Evolutionary conservation across 2,888 invertebrate species (phyloP).

Genomic region (Cephus pygmeus): DNA sequence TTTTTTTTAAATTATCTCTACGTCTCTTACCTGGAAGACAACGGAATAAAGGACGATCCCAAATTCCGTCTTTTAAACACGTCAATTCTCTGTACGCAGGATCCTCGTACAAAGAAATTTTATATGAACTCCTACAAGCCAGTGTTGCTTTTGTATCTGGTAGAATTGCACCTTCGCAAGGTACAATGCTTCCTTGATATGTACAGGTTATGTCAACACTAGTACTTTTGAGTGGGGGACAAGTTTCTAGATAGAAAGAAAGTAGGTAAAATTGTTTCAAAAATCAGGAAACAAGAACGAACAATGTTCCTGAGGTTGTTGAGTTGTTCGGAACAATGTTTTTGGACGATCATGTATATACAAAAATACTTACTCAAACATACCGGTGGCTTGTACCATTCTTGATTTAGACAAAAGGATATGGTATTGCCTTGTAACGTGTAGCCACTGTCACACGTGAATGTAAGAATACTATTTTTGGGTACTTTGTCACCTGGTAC

Average conservation of each 20-base stretch:
- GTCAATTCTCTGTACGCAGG: constrained; percentile 43
- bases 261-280: not conserved
- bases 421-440: constrained; percentile 39
- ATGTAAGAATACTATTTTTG: constrained; percentile 41
- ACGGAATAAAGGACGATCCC: constrained; percentile 41
- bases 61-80: constrained; percentile 40
- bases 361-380: constrained; percentile 37
- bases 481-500: constrained; percentile 43
- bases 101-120: constrained; percentile 41
- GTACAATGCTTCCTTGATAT: constrained; percentile 31
- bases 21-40: constrained; percentile 41
- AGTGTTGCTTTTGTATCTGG: constrained; percentile 45
- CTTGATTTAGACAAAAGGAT: constrained; percentile 39
- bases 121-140: constrained; percentile 46
- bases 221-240: constrained; percentile 35
- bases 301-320: not conserved
- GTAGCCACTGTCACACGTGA: constrained; percentile 45
- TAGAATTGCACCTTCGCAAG: constrained; percentile 39
- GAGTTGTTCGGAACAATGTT: not conserved
- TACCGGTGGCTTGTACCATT: constrained; percentile 37
- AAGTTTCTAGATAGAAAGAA: constrained; percentile 31
- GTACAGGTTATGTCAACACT: constrained; percentile 43
- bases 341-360: not conserved
- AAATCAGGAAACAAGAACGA: not conserved
- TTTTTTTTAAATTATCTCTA: not conserved